Evolutionary conservation across 2,113 vertebrate species (phyloP).

Genomic region (Gnathonemus echidnorhynchus): DNA sequence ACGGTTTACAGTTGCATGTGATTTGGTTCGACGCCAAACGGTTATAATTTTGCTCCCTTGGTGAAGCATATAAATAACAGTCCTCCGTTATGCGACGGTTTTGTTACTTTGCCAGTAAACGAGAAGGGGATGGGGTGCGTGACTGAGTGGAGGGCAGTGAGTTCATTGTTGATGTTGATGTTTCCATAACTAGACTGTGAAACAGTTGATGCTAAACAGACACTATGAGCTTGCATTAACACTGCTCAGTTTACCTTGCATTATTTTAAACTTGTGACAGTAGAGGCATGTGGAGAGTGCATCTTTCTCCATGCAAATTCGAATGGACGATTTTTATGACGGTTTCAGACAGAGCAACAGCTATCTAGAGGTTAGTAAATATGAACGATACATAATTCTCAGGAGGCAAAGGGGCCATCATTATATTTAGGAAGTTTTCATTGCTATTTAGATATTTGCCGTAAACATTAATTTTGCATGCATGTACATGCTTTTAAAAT

Average conservation of each 20-base stretch:
- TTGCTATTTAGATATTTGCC: not conserved
- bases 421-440: not conserved
- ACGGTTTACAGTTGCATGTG: not conserved
- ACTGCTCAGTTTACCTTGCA: not conserved
- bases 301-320: not conserved
- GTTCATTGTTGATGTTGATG: not conserved
- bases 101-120: not conserved
- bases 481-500: not conserved
- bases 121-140: not conserved
- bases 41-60: not conserved
- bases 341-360: not conserved
- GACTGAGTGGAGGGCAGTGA: not conserved
- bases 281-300: not conserved
- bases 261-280: not conserved
- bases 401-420: not conserved
- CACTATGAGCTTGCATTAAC: not conserved
- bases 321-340: not conserved
- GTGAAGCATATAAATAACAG: not conserved
- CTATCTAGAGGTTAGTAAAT: not conserved
- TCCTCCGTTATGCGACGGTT: not conserved
- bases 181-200: not conserved
- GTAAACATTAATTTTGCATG: not conserved
- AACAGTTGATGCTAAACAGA: not conserved
- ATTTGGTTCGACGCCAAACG: not conserved
- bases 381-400: not conserved